phyloP scores from a whole-genome alignment of 1,140 invertebrate genomes.

The Heliconius nattereri region DNA sequence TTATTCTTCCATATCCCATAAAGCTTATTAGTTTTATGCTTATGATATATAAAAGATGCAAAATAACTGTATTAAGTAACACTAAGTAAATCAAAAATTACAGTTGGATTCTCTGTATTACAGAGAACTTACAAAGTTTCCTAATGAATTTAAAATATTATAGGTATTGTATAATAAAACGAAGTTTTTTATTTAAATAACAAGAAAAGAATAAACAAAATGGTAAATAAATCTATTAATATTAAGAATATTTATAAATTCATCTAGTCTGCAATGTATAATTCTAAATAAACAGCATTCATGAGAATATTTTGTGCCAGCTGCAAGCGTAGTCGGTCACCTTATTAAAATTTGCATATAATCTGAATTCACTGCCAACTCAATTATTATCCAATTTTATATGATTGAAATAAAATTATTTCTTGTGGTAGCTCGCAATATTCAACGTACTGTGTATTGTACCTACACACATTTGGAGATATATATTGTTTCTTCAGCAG shows the following conservation, averaged over 20 bases:
- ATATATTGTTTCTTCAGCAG: too few relatives aligned
- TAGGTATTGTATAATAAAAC: too few relatives aligned
- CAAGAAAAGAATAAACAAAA: neutral
- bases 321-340: conserved; percentile 48
- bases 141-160: too few relatives aligned
- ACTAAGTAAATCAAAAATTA: too few relatives aligned
- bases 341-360: conserved; percentile 60
- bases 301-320: conserved; percentile 46
- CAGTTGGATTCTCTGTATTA: too few relatives aligned
- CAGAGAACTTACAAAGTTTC: too few relatives aligned
- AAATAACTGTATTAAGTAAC: too few relatives aligned
- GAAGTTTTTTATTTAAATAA: neutral
- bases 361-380: conserved; percentile 49
- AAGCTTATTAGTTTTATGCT: too few relatives aligned
- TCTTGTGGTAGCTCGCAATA: neutral
- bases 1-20: too few relatives aligned
- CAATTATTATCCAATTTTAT: conserved; percentile 46
- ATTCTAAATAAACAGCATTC: conserved; percentile 38
- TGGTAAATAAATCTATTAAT: neutral
- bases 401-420: conserved; percentile 37
- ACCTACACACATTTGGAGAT: too few relatives aligned
- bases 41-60: too few relatives aligned
- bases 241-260: neutral
- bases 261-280: conserved; percentile 21
- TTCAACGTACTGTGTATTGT: neutral